Conservation (phyloP, 1,140 invertebrate genomes). For the Drosophila willistoni region DNA sequence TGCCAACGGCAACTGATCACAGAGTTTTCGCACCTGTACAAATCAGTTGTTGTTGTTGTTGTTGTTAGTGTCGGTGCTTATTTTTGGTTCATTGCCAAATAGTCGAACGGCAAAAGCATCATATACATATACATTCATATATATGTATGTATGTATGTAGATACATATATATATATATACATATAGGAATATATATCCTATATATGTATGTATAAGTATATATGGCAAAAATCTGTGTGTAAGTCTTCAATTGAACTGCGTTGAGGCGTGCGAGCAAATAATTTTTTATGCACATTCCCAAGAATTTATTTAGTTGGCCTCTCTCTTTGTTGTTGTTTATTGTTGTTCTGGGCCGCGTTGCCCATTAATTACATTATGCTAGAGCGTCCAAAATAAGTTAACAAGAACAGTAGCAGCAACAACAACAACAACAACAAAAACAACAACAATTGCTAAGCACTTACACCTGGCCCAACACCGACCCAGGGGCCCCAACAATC, state of each 20-base stretch:
- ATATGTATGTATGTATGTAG: not conserved
- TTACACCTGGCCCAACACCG: constrained; percentile 41
- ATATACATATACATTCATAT: constrained; percentile 17
- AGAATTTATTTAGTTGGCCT: constrained; percentile 52
- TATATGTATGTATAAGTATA: not conserved
- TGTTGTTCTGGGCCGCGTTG: constrained; percentile 31
- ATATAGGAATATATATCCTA: not conserved
- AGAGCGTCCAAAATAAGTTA: constrained; percentile 34
- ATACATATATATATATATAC: not conserved
- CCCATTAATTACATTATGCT: constrained; percentile 56
- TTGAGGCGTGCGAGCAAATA: constrained; percentile 53
- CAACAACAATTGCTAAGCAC: constrained; percentile 3
- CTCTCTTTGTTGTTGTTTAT: constrained; percentile 43
- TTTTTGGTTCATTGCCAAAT: constrained; percentile 78
- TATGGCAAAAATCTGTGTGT: constrained; percentile 11
- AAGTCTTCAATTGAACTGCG: constrained; percentile 44
- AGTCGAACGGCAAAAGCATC: constrained; percentile 33
- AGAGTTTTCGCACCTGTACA: constrained; percentile 76
- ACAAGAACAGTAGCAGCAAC: constrained; percentile 6
- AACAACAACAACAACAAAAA: not conserved
- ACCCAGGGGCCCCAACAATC: not conserved
- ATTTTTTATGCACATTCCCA: constrained; percentile 58
- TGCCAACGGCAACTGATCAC: constrained; percentile 53
- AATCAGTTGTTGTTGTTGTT: constrained; percentile 59
- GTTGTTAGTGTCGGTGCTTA: constrained; percentile 28